Evolutionary conservation across 2,888 invertebrate genomes (phyloP), one percentile per base, ranked within the genome.

Genomic region (Leptopilina myrica): DNA sequence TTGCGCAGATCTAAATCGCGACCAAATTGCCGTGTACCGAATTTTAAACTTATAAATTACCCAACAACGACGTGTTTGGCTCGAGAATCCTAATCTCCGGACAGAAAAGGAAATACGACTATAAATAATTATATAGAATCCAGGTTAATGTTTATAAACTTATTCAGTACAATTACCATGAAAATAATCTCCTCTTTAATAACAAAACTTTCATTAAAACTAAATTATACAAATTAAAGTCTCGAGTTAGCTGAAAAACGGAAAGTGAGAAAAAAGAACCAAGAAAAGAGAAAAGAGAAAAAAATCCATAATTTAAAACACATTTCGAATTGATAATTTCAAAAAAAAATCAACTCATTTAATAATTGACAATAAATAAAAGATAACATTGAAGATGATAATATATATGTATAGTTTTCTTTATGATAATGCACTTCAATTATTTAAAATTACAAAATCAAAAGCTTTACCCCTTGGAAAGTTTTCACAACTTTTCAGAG

Each of bases 401-500:
- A 20, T 20, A 20, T 20, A 20, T 20, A 20, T 20, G 20, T 8
- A 59, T 59, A 59, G 14, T 62, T 62, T 62, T 20, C 20, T 62
- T 62, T 8, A 26, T 69, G 65, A 65, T 65, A 40, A 65, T 65
- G 14, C n/a, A 12, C 14, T 69, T 53, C 69, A 69, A 53, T 69
- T 69, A 69, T 53, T 53, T 5, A 49, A 53, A 69, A 69, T 53
- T 69, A 53, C 53, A 53, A 53, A 69, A 69, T 69, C 53, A 69
- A 69, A 53, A 69, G 69, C 69, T 53, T 53, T 20, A 26, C 33
- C 26, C 53, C 69, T 53, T 26, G 14, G 33, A 53, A 49, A 69
- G 49, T 69, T 69, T 46, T 67, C 53, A 69, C 11, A 69, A 69
- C 49, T 69, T 69, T 49, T 69, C 20, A n/a, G 69, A 69, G 69